Conservation (phyloP, 1,140 invertebrate species). For the Ruditapes philippinarum region DNA sequence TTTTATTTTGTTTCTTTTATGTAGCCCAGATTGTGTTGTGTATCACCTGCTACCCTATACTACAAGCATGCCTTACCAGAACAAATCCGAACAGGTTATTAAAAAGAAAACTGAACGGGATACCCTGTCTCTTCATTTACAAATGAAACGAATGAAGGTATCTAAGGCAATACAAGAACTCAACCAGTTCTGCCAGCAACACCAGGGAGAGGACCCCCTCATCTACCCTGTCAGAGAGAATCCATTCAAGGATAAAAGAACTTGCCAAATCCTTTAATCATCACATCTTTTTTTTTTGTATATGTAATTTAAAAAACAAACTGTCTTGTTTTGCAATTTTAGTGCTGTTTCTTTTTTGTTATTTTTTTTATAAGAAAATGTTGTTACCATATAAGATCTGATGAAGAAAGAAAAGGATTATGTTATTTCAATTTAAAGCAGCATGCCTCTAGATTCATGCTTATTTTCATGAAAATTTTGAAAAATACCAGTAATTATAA, state of each 20-base stretch:
- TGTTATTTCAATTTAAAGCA: no score
- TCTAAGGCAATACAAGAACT: slow-evolving; percentile 63
- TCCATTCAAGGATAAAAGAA: slow-evolving; percentile 69
- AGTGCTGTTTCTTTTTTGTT: no score
- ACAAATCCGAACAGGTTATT: slow-evolving; percentile 61
- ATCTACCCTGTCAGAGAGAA: slow-evolving; percentile 71
- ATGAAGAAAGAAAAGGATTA: no score
- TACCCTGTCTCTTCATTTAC: not conserved
- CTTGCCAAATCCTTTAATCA: slow-evolving; percentile 60
- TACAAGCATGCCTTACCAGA: slow-evolving; percentile 61
- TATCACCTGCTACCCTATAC: not conserved
- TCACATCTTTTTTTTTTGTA: no score
- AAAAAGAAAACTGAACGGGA: slow-evolving; percentile 62
- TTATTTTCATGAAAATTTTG: no score
- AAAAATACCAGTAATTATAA: no score
- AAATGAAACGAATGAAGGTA: slow-evolving; percentile 46
- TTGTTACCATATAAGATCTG: no score
- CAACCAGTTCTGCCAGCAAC: slow-evolving; percentile 50
- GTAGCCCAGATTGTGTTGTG: slow-evolving; percentile 30
- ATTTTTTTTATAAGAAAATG: no score
- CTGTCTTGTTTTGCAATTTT: no score
- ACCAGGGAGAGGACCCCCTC: slow-evolving; percentile 61
- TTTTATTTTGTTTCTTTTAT: slow-evolving; percentile 38
- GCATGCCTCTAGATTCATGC: no score
- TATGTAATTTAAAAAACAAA: no score